Conservation (phyloP, 2,888 invertebrate species). For the Ceriagrion tenellum region DNA sequence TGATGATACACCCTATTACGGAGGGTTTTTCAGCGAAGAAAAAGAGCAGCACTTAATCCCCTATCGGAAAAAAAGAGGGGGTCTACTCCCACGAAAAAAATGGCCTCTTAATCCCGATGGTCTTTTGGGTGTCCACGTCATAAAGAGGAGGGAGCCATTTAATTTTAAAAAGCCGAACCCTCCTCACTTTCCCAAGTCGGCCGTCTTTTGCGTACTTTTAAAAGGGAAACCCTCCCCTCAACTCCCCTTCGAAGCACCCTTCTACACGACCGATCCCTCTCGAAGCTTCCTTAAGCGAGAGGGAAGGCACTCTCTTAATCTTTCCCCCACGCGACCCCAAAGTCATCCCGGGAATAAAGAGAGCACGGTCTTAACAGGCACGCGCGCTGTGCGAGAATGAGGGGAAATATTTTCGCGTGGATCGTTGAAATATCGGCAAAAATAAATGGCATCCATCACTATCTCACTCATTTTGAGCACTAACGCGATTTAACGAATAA, state of each 20-base stretch:
- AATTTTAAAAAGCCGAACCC: constrained; percentile 4
- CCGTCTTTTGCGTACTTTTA: neutral
- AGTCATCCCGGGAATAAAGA: neutral
- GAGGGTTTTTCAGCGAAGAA: neutral
- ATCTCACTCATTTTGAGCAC: no score
- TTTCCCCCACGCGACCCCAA: neutral
- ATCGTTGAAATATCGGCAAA: no score
- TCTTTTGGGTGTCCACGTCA: constrained; percentile 16
- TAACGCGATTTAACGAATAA: no score
- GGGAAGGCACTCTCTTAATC: constrained; percentile 14
- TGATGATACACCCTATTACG: neutral
- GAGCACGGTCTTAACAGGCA: neutral
- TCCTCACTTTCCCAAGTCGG: neutral
- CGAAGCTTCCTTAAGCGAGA: neutral
- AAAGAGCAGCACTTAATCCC: constrained; percentile 54
- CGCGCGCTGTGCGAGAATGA: no score
- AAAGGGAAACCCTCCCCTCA: neutral
- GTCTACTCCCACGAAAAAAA: neutral
- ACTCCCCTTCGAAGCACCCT: neutral
- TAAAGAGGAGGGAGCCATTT: neutral
- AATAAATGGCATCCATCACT: no score
- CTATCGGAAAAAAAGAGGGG: neutral
- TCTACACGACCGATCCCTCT: neutral
- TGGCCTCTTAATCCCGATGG: constrained; percentile 50
- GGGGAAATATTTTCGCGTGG: no score